Evolutionary conservation across 2,888 invertebrate species (phyloP), one percentile per base, ranked within the genome.

Genomic region (Ophioninae sp.): DNA sequence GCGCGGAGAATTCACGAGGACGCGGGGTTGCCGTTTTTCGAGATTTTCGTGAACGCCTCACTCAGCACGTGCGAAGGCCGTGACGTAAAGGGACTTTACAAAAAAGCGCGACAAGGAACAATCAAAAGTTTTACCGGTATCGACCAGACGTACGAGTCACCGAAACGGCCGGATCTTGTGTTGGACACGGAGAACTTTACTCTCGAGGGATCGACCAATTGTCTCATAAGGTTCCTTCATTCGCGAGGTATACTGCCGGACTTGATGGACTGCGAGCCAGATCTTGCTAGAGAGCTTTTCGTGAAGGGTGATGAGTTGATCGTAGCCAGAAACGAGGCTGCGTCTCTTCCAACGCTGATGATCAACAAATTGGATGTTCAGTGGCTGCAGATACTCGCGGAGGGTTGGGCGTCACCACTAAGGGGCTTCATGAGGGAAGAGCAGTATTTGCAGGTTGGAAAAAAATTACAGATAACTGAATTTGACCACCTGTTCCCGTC

Each of bases 321-420:
- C 8, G 44, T 20, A 0, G 95, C 96, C 5, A 93, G 94, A 57
- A 95, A 95, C 79, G 98, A 98, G 93, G 97, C 97, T 0, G 94
- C 94, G 20, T 93, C 94, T 7, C 94, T 98, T 78, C 96, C 96
- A 0, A 93, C 95, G 39, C 93, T 99, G 21, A 95, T 97, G 20
- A 96, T 99, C 85, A 95, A 93, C 57, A 94, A 95, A 77, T 93
- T 99, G 61, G 99, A 99, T 93, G 93, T 99, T 79, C 99, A 99
- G 93, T 99, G 99, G 99, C 94, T 99, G 0, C 98, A 96, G 94
- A 96, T 99, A 0, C 93, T 99, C 61, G 96, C 98, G 2, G 99
- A 99, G 94, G 99, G 99, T 0, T 99, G 99, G 99, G 99, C 99
- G 0, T 96, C 97, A 76, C 99, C 99, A 0, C 94, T 99, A 13